These are phyloP conservation scores for Periophthalmus magnuspinnatus DNA, from an alignment of 2,797 vertebrate species.

Conservation along the genomic window DNA sequence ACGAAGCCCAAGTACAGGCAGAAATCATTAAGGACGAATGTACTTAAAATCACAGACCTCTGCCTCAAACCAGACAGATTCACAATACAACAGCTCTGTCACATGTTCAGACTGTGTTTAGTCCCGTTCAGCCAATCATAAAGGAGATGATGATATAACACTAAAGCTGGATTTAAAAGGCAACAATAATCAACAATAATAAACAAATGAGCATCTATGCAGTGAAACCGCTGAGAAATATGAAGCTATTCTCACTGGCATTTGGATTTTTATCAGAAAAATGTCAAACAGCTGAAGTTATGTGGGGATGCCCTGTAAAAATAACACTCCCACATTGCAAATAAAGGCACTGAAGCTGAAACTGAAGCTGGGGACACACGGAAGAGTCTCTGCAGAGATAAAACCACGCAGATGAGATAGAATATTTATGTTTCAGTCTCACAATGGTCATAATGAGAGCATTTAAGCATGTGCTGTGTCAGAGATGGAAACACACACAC, in stretches of 20 bases:
- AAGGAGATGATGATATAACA: conserved; percentile 56
- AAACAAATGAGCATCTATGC: not conserved
- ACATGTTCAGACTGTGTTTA: conserved; percentile 49
- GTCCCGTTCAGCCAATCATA: conserved; percentile 51
- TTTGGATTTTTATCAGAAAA: not conserved
- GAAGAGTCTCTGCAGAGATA: no score
- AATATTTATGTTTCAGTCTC: not conserved
- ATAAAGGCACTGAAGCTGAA: not conserved
- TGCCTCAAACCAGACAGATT: conserved; percentile 16
- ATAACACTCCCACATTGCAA: not conserved
- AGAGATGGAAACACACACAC: not conserved
- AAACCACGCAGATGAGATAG: not conserved
- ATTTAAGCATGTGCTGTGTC: not conserved
- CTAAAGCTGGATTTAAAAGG: conserved; percentile 32
- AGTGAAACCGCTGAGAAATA: not conserved
- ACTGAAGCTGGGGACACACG: not conserved
- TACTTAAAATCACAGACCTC: not conserved
- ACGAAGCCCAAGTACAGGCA: conserved; percentile 5
- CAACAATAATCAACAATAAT: not conserved
- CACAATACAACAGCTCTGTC: conserved; percentile 40
- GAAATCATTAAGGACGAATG: not conserved
- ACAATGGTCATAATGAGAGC: not conserved
- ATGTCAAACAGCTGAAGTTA: not conserved
- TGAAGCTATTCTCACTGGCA: not conserved
- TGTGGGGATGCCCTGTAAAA: not conserved